These are phyloP conservation scores for Drosophila neonasuta DNA, from an alignment of 2,888 invertebrate species.

Conservation along the genomic window DNA sequence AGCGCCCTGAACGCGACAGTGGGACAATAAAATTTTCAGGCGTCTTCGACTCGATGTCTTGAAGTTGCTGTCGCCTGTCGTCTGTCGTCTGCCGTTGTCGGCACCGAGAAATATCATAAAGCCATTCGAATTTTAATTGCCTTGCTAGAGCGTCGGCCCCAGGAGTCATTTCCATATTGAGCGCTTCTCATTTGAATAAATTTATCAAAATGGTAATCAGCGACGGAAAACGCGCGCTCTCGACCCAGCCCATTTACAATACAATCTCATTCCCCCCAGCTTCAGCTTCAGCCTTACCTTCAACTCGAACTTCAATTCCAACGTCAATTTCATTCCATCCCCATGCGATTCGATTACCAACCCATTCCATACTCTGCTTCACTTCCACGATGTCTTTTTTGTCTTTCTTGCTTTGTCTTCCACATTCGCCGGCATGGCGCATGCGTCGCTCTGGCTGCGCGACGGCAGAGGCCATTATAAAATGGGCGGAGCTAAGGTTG, in stretches of 20 bases:
- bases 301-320: slow-evolving; percentile 8
- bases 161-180: slow-evolving; percentile 64
- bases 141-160: slow-evolving; percentile 51
- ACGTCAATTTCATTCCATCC: slow-evolving; percentile 27
- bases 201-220: slow-evolving; percentile 72
- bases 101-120: slow-evolving; percentile 66
- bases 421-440: slow-evolving; percentile 58
- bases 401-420: slow-evolving; percentile 47
- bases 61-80: slow-evolving; percentile 9
- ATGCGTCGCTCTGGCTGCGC: slow-evolving; percentile 61
- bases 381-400: slow-evolving; percentile 28
- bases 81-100: slow-evolving; percentile 34
- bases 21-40: slow-evolving; percentile 62
- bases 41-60: slow-evolving; percentile 24
- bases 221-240: slow-evolving; percentile 56
- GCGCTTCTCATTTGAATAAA: slow-evolving; percentile 68
- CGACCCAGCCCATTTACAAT: slow-evolving; percentile 17
- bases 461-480: slow-evolving; percentile 77
- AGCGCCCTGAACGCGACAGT: slow-evolving; percentile 31
- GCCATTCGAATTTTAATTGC: slow-evolving; percentile 73
- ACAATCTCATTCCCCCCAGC: slow-evolving; percentile 12
- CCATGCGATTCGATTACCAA: slow-evolving; percentile 19
- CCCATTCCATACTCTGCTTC: slow-evolving; percentile 9
- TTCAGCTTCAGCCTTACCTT: background rate
- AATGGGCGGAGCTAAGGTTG: slow-evolving; percentile 79